Evolutionary conservation across 2,888 invertebrate genomes (phyloP), one percentile per base, ranked within the genome.

Genomic region (Archips xylosteana): DNA sequence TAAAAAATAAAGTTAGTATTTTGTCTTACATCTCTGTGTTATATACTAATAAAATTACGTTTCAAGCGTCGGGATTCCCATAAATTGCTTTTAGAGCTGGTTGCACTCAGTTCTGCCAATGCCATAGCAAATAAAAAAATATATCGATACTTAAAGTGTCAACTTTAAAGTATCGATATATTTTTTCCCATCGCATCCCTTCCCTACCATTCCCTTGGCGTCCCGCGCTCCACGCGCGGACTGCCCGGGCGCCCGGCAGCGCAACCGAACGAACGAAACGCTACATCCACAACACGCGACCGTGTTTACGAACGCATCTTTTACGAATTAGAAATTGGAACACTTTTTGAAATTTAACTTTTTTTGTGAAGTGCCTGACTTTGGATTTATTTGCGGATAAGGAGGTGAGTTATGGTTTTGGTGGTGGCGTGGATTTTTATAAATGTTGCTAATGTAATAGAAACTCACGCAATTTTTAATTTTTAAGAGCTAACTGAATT

Each of bases 221-320:
- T 82, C 84, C 82, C 85, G 87, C 83, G 84, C 82, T 79, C 80
- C 72, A 68, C 49, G 74, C 77, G 83, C 82, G 80, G 88, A 89
- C 90, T 88, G 92, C 87, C 89, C 93, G 89, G 88, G 90, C 92
- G 92, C 89, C 89, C 90, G 90, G 90, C 92, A 89, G 90, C 90
- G 86, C 85, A 84, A 86, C 85, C 93, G 94, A 94, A 93, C 94
- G 94, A 94, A 93, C 93, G 94, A 93, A 86, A 80, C 82, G 82
- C 83, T 84, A 80, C 82, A 81, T 79, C 78, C 78, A 78, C 85
- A 87, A 78, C 85, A 87, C 89, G 89, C 91, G 88, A 86, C 85
- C 87, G 92, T 89, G 90, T 92, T 89, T 89, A 87, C 89, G 87
- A 89, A 87, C 84, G 83, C 83, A 83, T 83, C 83, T 68, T 76